Evolutionary conservation across 1,140 invertebrate genomes (phyloP).

Genomic region (Heliconius eleuchia): DNA sequence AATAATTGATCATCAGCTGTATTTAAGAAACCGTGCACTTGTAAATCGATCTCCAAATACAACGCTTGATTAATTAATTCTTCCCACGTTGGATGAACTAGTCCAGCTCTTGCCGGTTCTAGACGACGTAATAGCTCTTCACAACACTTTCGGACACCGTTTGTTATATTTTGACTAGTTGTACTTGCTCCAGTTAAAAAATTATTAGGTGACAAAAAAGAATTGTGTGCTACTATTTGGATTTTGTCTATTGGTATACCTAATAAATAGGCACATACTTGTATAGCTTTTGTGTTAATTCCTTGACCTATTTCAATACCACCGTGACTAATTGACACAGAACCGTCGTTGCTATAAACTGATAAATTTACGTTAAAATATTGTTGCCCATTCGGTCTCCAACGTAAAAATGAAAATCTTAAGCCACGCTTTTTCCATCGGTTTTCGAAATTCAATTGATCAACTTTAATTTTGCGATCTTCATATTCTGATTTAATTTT

Average conservation of each 20-base stretch:
- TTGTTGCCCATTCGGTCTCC: slow-evolving; percentile 78
- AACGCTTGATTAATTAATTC: slow-evolving; percentile 82
- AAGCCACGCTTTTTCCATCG: slow-evolving; percentile 90
- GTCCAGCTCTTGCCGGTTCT: slow-evolving; percentile 79
- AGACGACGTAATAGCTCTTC: slow-evolving; percentile 81
- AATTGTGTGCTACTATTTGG: slow-evolving; percentile 85
- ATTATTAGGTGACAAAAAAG: slow-evolving; percentile 83
- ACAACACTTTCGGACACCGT: slow-evolving; percentile 51
- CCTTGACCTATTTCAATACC: slow-evolving; percentile 65
- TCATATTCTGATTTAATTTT: slow-evolving; percentile 83
- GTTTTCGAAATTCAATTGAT: slow-evolving; percentile 85
- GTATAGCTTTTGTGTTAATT: slow-evolving; percentile 87
- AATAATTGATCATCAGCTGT: slow-evolving; percentile 80
- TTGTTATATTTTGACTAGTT: slow-evolving; percentile 50
- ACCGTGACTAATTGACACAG: slow-evolving; percentile 87
- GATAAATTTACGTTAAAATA: slow-evolving; percentile 84
- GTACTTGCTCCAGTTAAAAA: slow-evolving; percentile 83
- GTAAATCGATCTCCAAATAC: slow-evolving; percentile 82
- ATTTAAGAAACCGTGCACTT: slow-evolving; percentile 82
- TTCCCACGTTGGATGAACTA: slow-evolving; percentile 84
- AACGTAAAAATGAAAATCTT: slow-evolving; percentile 84
- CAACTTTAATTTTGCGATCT: slow-evolving; percentile 79
- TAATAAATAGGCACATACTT: slow-evolving; percentile 86
- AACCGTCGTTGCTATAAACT: slow-evolving; percentile 88
- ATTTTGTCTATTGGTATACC: slow-evolving; percentile 86